A percentile compares a stretch with the other conserved stretches of the same genome.
Evolutionary conservation across 2,113 vertebrate species (phyloP).

Genomic region (Peucedramus taeniatus): DNA sequence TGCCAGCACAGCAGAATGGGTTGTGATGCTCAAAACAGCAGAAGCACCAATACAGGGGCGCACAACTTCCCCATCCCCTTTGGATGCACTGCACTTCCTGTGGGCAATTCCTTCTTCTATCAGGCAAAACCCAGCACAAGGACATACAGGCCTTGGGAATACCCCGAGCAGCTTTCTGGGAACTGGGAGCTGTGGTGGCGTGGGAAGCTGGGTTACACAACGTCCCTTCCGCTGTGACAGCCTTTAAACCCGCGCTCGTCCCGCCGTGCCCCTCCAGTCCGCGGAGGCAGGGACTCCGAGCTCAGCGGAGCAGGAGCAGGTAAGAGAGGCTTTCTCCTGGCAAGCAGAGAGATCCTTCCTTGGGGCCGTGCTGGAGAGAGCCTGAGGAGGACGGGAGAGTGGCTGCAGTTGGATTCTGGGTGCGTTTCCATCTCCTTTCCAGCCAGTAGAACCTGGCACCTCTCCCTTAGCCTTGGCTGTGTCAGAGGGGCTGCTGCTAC

Average conservation of each 20-base stretch:
- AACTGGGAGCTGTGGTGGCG: accelerated
- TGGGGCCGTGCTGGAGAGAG: background rate
- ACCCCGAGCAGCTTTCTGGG: background rate
- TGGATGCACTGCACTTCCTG: background rate
- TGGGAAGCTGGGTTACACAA: slow-evolving; percentile 6
- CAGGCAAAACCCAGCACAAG: background rate
- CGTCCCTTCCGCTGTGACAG: background rate
- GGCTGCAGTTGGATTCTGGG: background rate
- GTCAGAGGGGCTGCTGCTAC: background rate
- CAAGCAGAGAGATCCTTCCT: accelerated
- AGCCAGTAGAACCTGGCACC: background rate
- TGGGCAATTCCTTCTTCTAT: background rate
- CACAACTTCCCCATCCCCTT: background rate
- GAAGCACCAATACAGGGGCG: accelerated
- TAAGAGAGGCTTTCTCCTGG: background rate
- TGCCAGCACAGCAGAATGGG: background rate
- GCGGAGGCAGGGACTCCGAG: background rate
- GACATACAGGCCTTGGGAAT: background rate
- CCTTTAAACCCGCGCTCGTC: accelerated
- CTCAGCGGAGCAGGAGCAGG: accelerated
- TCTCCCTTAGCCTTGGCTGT: background rate
- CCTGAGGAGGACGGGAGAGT: background rate
- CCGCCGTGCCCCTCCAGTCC: background rate
- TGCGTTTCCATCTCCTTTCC: background rate
- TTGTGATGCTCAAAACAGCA: background rate